Evolutionary conservation across 1,140 invertebrate genomes (phyloP).

Genomic region (Trachymyrmex cornetzi): DNA sequence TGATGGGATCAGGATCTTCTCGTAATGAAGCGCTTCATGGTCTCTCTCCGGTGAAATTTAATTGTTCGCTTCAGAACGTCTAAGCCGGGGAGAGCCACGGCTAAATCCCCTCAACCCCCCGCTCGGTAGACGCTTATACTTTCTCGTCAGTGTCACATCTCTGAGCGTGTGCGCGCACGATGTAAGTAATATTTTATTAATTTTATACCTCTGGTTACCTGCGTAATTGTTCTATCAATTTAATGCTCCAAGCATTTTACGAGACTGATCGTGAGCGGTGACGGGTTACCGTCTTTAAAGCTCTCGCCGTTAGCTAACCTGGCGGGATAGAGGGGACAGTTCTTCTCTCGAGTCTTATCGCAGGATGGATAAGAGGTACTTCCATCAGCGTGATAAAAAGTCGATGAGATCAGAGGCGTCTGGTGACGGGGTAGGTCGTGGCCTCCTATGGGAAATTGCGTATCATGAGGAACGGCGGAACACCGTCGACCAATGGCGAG

Average conservation of each 20-base stretch:
- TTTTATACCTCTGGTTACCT: conserved; percentile 47
- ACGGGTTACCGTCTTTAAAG: conserved; percentile 32
- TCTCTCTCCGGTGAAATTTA: conserved; percentile 61
- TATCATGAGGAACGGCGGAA: conserved; percentile 64
- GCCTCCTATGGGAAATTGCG: conserved; percentile 68
- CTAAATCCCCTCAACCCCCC: too few relatives aligned
- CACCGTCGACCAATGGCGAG: conserved; percentile 63
- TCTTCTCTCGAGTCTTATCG: conserved; percentile 51
- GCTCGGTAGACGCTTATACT: not conserved
- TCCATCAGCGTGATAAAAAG: conserved; percentile 65
- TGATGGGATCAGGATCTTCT: conserved; percentile 58
- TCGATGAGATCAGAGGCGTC: conserved; percentile 64
- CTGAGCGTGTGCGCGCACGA: not conserved
- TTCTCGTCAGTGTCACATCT: conserved; percentile 29
- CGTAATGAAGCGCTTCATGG: conserved; percentile 61
- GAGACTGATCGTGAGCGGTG: conserved; percentile 23
- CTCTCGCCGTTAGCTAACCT: not conserved
- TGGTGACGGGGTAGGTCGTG: conserved; percentile 63
- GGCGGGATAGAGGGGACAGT: not conserved
- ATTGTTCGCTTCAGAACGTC: conserved; percentile 48
- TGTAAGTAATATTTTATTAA: conserved; percentile 58
- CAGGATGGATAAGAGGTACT: conserved; percentile 51
- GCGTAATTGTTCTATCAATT: conserved; percentile 57
- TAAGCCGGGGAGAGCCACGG: conserved; percentile 13
- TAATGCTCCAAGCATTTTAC: conserved; percentile 40